Conservation (phyloP, 2,888 invertebrate genomes). For the Rhimphoctona megacephalus region DNA sequence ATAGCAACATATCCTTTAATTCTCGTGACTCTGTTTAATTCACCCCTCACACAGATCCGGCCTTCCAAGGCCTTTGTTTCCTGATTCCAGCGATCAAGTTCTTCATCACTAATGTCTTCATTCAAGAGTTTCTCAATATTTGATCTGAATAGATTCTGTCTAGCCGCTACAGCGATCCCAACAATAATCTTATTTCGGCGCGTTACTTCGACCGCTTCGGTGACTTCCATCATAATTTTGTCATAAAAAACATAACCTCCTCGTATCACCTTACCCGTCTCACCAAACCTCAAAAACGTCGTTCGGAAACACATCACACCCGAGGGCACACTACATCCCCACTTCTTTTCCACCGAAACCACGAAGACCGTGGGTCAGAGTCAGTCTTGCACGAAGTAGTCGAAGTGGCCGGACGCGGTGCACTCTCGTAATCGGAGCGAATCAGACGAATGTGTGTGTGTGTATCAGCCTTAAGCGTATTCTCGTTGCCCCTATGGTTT, state of each 20-base stretch:
- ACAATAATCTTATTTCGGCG: background rate
- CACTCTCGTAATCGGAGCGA: too few relatives aligned
- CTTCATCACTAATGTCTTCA: background rate
- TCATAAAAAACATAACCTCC: too few relatives aligned
- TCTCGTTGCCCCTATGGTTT: too few relatives aligned
- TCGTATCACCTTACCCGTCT: background rate
- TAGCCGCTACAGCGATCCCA: background rate
- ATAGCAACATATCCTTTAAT: background rate
- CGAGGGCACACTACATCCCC: constrained; percentile 1
- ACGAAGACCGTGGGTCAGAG: too few relatives aligned
- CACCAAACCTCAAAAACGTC: background rate
- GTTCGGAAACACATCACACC: background rate
- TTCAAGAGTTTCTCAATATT: background rate
- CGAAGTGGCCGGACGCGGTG: too few relatives aligned
- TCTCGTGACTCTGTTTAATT: background rate
- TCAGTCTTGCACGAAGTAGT: too few relatives aligned
- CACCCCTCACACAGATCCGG: background rate
- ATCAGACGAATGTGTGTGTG: too few relatives aligned
- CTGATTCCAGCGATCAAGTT: background rate
- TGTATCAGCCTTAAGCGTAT: too few relatives aligned
- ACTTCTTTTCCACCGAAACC: background rate
- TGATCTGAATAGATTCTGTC: background rate
- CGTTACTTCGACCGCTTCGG: too few relatives aligned
- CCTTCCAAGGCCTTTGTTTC: background rate
- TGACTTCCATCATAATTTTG: too few relatives aligned